Evolutionary conservation across 2,797 vertebrate species (phyloP).

Genomic region (Falco novaeseelandiae): DNA sequence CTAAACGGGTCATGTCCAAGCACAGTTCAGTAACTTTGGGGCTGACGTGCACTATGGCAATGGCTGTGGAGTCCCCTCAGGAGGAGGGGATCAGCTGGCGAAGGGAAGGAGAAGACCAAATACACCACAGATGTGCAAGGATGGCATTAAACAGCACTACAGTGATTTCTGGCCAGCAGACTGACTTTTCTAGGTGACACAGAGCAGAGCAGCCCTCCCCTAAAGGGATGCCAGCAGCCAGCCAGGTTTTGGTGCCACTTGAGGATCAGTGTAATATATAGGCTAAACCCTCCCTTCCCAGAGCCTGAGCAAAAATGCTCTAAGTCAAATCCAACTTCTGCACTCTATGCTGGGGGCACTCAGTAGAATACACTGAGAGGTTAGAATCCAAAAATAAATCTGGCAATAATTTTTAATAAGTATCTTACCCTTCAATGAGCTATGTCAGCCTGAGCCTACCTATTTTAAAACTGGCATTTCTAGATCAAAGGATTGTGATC

Average conservation of each 20-base stretch:
- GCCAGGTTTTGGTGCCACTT: not conserved
- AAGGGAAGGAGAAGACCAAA: not conserved
- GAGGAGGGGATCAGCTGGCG: not conserved
- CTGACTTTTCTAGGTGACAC: not conserved
- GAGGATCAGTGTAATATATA: not conserved
- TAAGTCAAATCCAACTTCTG: not conserved
- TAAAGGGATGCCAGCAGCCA: not conserved
- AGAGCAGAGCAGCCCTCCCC: not conserved
- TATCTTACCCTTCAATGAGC: not conserved
- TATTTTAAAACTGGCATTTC: not conserved
- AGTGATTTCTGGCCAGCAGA: not conserved
- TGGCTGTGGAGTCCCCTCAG: not conserved
- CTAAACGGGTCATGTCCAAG: not conserved
- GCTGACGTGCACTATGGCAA: not conserved
- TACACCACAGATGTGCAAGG: not conserved
- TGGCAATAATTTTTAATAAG: not conserved
- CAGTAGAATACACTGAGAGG: not conserved
- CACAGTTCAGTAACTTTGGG: not conserved
- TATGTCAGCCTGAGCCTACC: not conserved
- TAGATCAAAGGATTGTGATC: not conserved
- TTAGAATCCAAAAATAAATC: not conserved
- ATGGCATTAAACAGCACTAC: too few relatives aligned
- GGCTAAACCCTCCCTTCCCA: not conserved
- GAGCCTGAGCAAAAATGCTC: not conserved
- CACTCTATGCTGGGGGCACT: not conserved